These are phyloP conservation scores for Globia sparganii DNA, from an alignment of 2,888 invertebrate genomes.

Conservation along the genomic window DNA sequence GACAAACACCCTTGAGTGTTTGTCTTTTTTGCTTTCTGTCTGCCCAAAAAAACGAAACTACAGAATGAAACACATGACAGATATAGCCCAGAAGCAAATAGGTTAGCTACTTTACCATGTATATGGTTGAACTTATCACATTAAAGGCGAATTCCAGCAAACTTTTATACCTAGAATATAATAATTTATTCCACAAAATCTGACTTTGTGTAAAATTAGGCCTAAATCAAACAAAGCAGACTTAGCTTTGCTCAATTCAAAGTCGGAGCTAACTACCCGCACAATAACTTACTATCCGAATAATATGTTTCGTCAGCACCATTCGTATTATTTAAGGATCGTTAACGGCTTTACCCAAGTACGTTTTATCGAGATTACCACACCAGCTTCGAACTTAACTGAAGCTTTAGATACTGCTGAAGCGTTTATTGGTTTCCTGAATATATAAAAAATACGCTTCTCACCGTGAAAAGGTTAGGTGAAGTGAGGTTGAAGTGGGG, in stretches of 20 bases:
- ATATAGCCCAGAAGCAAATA: not conserved
- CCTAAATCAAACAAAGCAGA: not conserved
- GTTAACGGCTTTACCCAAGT: constrained; percentile 24
- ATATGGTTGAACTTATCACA: not conserved
- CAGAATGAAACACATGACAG: not conserved
- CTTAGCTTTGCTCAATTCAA: constrained; percentile 8
- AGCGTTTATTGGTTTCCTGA: not conserved
- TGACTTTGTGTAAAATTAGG: not conserved
- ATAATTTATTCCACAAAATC: not conserved
- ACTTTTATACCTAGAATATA: not conserved
- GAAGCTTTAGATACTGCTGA: constrained; percentile 6
- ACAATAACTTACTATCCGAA: constrained; percentile 10
- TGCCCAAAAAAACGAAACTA: not conserved
- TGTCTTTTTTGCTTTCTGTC: not conserved
- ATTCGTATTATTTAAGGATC: constrained; percentile 14
- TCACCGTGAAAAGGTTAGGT: not conserved
- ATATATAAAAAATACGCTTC: not conserved
- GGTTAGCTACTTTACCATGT: not conserved
- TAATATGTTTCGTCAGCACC: constrained; percentile 26
- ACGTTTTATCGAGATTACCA: constrained; percentile 21
- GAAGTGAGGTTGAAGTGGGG: not conserved
- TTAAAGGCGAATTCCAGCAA: not conserved
- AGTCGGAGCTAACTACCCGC: constrained; percentile 1
- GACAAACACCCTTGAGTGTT: not conserved
- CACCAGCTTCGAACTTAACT: constrained; percentile 13